Evolutionary conservation across 2,113 vertebrate genomes (phyloP), one percentile per base, ranked within the genome.

Genomic region (Anser brachyrhynchus): DNA sequence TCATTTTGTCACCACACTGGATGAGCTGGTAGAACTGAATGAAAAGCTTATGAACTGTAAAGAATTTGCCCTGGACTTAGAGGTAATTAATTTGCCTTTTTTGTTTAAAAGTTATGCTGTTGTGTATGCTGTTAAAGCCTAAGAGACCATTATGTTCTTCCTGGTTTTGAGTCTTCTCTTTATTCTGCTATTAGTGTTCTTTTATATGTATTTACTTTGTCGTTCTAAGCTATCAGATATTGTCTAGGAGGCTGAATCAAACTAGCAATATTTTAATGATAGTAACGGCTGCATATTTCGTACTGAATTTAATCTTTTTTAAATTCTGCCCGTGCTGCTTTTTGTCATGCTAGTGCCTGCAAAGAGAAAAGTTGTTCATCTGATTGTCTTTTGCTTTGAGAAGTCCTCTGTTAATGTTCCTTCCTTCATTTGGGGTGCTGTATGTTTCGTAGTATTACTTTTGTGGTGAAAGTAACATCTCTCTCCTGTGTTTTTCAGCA

Each of bases 51-150:
- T 97, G 87, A 96, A 89, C n/a, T 97, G 97, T 44, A 95, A 98
- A 37, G 99, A 99, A 84, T 99, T 99, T 96, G 99, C 99, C 2
- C 97, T 99, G 82, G 99, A 99, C 92, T 98, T 99, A 39, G 99
- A 99, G 99, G 99, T 99, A 97, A 65, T 59, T 78, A 64, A 6
- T 7, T 33, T 83, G 22, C 44, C 25, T 41, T 94, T 83, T 87
- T 21, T 80, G 4, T 83, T 91, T 72, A 55, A 51, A 89, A 70
- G 41, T 76, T 35, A 35, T 35, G 35, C 35, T 35, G 35, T 35
- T 35, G 2, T 1, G 0, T 65, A 52, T 81, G 9, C 33, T 95
- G 18, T 55, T 44, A 65, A 31, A 46, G 39, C 3, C 19, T 75
- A 33, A 21, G 57, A 66, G 11, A 46, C 14, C 3, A 1, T 71